Conservation (phyloP, 2,797 vertebrate genomes). For the Buphagus erythrorhynchus region DNA sequence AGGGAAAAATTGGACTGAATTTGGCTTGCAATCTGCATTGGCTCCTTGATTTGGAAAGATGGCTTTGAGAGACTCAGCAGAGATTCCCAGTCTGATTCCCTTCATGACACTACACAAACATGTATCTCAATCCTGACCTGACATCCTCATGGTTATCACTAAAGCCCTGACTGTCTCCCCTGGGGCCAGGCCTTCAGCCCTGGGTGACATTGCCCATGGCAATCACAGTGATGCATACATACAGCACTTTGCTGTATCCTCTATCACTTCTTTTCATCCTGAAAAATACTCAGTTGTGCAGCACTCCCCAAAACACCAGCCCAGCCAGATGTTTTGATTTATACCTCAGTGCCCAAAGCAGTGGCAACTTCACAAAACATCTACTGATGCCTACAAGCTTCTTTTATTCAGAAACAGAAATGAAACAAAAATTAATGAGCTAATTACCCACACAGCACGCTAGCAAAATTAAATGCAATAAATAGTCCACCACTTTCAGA, state of each 20-base stretch:
- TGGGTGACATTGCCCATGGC: neutral
- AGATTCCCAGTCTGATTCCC: neutral
- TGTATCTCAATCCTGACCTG: neutral
- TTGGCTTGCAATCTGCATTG: neutral
- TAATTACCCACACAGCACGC: neutral
- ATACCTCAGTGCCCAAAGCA: neutral
- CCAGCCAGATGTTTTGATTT: neutral
- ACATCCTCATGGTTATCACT: neutral
- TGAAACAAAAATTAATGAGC: neutral
- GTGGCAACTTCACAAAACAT: neutral
- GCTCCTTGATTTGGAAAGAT: neutral
- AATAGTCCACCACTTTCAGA: neutral
- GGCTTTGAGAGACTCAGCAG: neutral
- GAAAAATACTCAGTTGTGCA: neutral
- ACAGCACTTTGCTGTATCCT: neutral
- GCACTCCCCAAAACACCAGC: neutral
- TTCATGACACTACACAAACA: neutral
- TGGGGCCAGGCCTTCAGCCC: neutral
- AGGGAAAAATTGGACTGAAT: neutral
- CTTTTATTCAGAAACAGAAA: neutral
- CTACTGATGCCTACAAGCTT: neutral
- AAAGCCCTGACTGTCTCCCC: neutral
- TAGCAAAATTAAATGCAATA: neutral
- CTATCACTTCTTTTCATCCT: neutral
- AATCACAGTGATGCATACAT: fast-evolving